Percentiles rank a stretch among this genome's conserved stretches.
phyloP scores from a whole-genome alignment of 1,140 invertebrate species.

The Pygmarrhopalites habei region DNA sequence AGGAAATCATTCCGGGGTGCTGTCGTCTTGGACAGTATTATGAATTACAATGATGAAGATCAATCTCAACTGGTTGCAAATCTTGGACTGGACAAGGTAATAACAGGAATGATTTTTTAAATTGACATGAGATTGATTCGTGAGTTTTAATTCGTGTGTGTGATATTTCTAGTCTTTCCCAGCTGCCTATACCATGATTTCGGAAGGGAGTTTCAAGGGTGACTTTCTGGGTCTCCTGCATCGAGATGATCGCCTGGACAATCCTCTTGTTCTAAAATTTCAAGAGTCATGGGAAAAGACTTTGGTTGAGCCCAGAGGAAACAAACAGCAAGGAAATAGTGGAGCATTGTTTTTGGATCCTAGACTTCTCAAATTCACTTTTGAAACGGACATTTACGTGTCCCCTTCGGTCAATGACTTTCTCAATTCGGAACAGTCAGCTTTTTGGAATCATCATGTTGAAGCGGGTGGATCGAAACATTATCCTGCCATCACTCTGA shows the following conservation, averaged over 20 bases:
- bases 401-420: constrained; percentile 14
- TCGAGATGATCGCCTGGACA: constrained; percentile 15
- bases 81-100: constrained; percentile 19
- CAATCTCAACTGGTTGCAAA: not conserved
- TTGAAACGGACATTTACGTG: not conserved
- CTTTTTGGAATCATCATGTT: constrained; percentile 27
- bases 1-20: constrained; percentile 22
- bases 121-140: not conserved
- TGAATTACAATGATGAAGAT: constrained; percentile 19
- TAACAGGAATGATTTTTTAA: not conserved
- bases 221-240: constrained; percentile 23
- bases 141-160: not conserved
- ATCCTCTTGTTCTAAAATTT: constrained; percentile 1
- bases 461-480: not conserved
- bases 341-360: not conserved
- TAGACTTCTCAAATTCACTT: constrained; percentile 10
- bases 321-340: not conserved
- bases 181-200: constrained; percentile 8
- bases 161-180: constrained; percentile 21
- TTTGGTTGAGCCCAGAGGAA: not conserved
- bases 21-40: constrained; percentile 28
- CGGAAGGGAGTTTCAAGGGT: constrained; percentile 12
- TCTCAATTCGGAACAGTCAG: constrained; percentile 20
- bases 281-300: constrained; percentile 22
- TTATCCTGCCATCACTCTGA: constrained; percentile 28